Conservation (phyloP, 2,797 vertebrate genomes). For the Poecile montanus region DNA sequence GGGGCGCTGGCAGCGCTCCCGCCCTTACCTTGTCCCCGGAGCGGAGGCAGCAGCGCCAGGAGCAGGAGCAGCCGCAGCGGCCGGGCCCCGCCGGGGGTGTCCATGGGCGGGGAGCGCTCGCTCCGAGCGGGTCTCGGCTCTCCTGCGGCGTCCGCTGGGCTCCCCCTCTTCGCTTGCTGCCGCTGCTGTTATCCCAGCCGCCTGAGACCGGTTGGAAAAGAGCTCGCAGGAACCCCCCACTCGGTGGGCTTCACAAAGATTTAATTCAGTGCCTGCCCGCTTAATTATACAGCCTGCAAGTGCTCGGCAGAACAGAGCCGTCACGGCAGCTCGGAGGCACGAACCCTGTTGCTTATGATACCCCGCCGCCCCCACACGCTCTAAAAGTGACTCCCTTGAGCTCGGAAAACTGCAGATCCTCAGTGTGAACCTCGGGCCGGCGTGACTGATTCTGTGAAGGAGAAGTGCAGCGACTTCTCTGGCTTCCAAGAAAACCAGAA, state of each 20-base stretch:
- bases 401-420: constrained; percentile 1
- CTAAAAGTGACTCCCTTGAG: not conserved
- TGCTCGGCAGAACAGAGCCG: not conserved
- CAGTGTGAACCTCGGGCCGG: not conserved
- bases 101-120: constrained; percentile 52
- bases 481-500: constrained; percentile 14
- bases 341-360: not conserved
- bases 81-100: not conserved
- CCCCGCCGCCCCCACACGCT: not conserved
- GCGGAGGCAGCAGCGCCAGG: not conserved
- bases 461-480: constrained; percentile 18
- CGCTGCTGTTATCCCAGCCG: constrained; percentile 12
- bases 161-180: not conserved
- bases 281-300: constrained; percentile 63
- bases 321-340: not conserved
- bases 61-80: not conserved
- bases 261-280: constrained; percentile 39
- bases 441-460: not conserved
- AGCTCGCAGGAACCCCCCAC: constrained; percentile 5
- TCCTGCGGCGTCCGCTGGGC: not conserved
- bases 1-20: not conserved
- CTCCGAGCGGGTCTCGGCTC: not conserved
- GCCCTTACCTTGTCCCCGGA: not conserved
- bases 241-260: constrained; percentile 36
- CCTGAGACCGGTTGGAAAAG: constrained; percentile 23